Conservation (phyloP, 2,888 invertebrate genomes). For the Sceliomorpha sp. region DNA sequence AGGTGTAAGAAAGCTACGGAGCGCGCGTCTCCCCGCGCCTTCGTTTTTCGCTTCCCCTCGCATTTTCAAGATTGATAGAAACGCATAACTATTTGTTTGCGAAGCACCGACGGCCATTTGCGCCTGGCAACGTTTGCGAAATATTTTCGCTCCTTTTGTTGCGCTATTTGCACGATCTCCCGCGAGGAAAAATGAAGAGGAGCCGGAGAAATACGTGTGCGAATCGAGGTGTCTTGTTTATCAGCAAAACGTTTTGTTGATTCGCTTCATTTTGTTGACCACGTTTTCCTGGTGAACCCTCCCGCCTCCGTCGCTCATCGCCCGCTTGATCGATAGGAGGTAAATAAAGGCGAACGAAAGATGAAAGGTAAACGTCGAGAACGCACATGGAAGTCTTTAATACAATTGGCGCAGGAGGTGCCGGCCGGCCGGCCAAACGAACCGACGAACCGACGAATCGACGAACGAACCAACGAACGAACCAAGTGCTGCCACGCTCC, state of each 20-base stretch:
- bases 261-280: slow-evolving; percentile 49
- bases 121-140: slow-evolving; percentile 28
- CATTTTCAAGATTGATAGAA: slow-evolving; percentile 33
- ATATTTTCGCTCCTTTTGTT: slow-evolving; percentile 36
- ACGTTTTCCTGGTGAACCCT: slow-evolving; percentile 28
- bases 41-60: slow-evolving; percentile 12
- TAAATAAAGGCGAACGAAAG: slow-evolving; percentile 33
- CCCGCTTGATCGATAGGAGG: slow-evolving; percentile 31
- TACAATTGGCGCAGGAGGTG: slow-evolving; percentile 17
- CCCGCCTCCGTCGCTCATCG: too few relatives aligned
- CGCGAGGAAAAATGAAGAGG: slow-evolving; percentile 32
- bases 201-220: slow-evolving; percentile 23
- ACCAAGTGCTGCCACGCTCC: too few relatives aligned
- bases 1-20: too few relatives aligned
- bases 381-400: slow-evolving; percentile 16
- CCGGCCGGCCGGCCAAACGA: too few relatives aligned
- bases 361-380: slow-evolving; percentile 22
- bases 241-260: slow-evolving; percentile 42
- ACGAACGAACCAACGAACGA: too few relatives aligned
- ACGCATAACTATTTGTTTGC: slow-evolving; percentile 39
- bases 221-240: slow-evolving; percentile 50
- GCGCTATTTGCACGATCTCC: slow-evolving; percentile 28
- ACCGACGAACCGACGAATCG: too few relatives aligned
- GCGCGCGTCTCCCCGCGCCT: too few relatives aligned
- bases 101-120: slow-evolving; percentile 28